Evolutionary conservation across 2,888 invertebrate genomes (phyloP), one percentile per base, ranked within the genome.

Genomic region (Tholera decimalis): DNA sequence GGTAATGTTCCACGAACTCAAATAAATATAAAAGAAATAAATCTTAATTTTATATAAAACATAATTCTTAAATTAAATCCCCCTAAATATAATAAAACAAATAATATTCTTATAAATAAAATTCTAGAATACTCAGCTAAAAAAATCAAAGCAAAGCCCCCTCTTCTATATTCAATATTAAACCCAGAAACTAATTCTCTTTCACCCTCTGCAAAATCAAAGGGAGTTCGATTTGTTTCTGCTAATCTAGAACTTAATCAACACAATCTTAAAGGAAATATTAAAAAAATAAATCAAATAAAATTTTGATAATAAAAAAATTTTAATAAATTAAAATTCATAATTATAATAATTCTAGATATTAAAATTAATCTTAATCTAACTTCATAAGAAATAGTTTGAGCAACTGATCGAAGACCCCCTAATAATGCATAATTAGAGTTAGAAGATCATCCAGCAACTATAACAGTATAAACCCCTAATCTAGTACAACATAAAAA

Each of bases 301-400:
- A 91, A 85, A 70, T 85, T 63, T 85, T 97, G 96, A 94, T 93
- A 96, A 63, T 84, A 50, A 76, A 55, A 86, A 95, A 96, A 96
- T 77, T 85, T 88, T 59, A 93, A 47, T 87, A 96, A 90, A 95
- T 95, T 96, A 93, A 96, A 96, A 59, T 92, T 89, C 50, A 95
- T 93, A 92, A 96, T 90, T 90, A 97, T 88, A 91, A 97, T 86
- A 87, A 97, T 85, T 89, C 96, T 93, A 66, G 95, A 96, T 85
- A 97, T 88, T 88, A 97, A 93, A 95, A 97, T 96, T 85, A 97
- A 96, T 86, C 96, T 90, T 86, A 97, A 96, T 18, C 96, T 97
- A 39, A 97, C 97, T 90, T 97, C 97, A 96, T 97, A 97, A 85
- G 97, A 97, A 96, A 97, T 97, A 64, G 97, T 97, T 91, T 97